Percentiles rank a stretch among this genome's conserved stretches.
phyloP scores from a whole-genome alignment of 2,888 invertebrate species.

The Cataglyphis livida region DNA sequence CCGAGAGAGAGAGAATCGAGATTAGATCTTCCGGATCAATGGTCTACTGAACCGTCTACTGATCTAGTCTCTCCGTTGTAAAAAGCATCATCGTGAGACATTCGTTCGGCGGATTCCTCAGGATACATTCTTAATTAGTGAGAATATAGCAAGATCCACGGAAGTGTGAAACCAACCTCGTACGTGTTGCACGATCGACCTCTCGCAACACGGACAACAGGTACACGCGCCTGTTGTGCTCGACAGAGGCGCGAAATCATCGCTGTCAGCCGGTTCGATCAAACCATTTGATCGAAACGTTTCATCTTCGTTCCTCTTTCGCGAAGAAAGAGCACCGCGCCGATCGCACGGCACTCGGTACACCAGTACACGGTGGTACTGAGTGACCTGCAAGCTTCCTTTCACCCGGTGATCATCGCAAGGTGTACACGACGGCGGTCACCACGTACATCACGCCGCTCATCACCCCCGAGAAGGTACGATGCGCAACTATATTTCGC shows the following conservation, averaged over 20 bases:
- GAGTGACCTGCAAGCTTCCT: conserved; percentile 74
- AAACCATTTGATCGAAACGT: conserved; percentile 29
- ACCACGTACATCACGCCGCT: conserved; percentile 85
- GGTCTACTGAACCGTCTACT: neutral
- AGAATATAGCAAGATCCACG: conserved; percentile 18
- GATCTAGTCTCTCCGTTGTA: neutral
- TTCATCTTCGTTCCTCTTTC: conserved; percentile 44
- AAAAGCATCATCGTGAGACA: neutral
- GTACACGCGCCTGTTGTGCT: conserved; percentile 65
- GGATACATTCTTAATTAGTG: conserved; percentile 20
- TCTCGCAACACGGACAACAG: conserved; percentile 56
- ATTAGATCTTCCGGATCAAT: conserved; percentile 14
- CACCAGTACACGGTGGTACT: conserved; percentile 70
- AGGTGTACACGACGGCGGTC: conserved; percentile 85
- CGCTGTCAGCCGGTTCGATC: conserved; percentile 45
- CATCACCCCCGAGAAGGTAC: conserved; percentile 85
- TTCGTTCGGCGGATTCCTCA: neutral
- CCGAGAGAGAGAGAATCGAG: neutral
- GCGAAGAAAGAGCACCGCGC: conserved; percentile 54
- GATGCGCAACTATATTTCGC: conserved; percentile 41
- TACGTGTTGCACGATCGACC: conserved; percentile 40
- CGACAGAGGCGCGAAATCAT: conserved; percentile 54
- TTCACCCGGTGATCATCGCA: conserved; percentile 73
- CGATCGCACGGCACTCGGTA: conserved; percentile 77
- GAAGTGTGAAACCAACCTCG: conserved; percentile 26